Percentiles rank a stretch among this genome's conserved stretches.
These are phyloP conservation scores for Drosophila azteca DNA, from an alignment of 1,140 invertebrate genomes.

Conservation along the genomic window DNA sequence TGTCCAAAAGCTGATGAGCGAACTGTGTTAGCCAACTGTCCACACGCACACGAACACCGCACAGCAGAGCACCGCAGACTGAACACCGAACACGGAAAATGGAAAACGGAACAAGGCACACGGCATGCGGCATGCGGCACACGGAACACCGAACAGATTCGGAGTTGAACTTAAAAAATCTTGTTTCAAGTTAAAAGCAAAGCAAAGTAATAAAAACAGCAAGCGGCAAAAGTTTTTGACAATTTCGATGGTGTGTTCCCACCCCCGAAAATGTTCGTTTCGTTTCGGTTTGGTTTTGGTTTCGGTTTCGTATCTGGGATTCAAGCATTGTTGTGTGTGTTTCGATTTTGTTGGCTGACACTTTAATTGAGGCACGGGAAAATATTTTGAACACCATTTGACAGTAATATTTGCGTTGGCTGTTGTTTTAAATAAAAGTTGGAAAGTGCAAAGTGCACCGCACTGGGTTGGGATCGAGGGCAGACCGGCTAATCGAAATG, in stretches of 20 bases:
- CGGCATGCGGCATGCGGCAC: not conserved
- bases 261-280: constrained; percentile 30
- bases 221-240: constrained; percentile 60
- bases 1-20: constrained; percentile 62
- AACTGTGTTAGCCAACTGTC: constrained; percentile 57
- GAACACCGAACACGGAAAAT: constrained; percentile 27
- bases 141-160: constrained; percentile 31
- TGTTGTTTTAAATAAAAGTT: constrained; percentile 56
- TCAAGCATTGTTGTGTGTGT: constrained; percentile 31
- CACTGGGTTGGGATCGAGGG: not conserved
- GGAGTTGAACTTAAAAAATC: constrained; percentile 56
- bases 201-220: constrained; percentile 63
- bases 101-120: constrained; percentile 21
- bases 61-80: not conserved
- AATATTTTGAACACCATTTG: constrained; percentile 54
- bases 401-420: constrained; percentile 52
- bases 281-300: constrained; percentile 40
- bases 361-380: constrained; percentile 62
- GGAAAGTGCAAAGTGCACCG: constrained; percentile 14
- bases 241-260: constrained; percentile 50
- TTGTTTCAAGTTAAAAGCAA: constrained; percentile 61
- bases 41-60: constrained; percentile 9
- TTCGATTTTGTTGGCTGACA: constrained; percentile 57
- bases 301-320: constrained; percentile 16
- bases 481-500: constrained; percentile 34